Conservation (phyloP, 1,140 invertebrate genomes). For the Bombus affinis region DNA sequence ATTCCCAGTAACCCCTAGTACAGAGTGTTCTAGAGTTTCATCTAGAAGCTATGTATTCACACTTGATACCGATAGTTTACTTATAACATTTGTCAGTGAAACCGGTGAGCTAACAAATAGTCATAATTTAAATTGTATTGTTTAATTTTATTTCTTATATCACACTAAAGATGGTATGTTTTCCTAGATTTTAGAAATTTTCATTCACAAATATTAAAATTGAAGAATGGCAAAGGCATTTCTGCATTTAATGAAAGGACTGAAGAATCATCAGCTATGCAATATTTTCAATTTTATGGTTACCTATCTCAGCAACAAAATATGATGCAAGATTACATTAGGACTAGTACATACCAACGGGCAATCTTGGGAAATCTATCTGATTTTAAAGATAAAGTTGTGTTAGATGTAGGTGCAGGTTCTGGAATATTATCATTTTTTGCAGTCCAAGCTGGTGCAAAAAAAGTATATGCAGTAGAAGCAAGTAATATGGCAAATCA, state of each 20-base stretch:
- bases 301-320: constrained; percentile 99
- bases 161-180: not conserved
- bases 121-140: not conserved
- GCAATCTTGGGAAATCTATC: constrained; percentile 96
- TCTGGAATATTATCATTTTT: constrained; percentile 99
- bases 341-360: constrained; percentile 98
- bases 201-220: constrained; percentile 89
- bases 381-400: constrained; percentile 96
- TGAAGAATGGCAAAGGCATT: constrained; percentile 89
- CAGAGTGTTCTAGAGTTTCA: constrained; percentile 87
- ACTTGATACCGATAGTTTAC: constrained; percentile 86
- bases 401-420: constrained; percentile 98
- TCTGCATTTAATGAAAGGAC: constrained; percentile 98
- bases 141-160: not conserved
- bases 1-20: constrained; percentile 86
- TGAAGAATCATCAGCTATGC: constrained; percentile 97
- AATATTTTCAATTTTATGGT: constrained; percentile 99
- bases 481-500: constrained; percentile 99
- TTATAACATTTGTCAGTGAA: constrained; percentile 82
- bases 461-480: constrained; percentile 98
- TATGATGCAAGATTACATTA: constrained; percentile 99
- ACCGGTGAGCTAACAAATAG: constrained; percentile 72
- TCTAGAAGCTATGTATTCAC: constrained; percentile 87
- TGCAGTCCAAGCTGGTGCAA: constrained; percentile 98
- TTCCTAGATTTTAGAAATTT: constrained; percentile 89